phyloP scores from a whole-genome alignment of 2,113 vertebrate genomes.

The Cromileptes altivelis region DNA sequence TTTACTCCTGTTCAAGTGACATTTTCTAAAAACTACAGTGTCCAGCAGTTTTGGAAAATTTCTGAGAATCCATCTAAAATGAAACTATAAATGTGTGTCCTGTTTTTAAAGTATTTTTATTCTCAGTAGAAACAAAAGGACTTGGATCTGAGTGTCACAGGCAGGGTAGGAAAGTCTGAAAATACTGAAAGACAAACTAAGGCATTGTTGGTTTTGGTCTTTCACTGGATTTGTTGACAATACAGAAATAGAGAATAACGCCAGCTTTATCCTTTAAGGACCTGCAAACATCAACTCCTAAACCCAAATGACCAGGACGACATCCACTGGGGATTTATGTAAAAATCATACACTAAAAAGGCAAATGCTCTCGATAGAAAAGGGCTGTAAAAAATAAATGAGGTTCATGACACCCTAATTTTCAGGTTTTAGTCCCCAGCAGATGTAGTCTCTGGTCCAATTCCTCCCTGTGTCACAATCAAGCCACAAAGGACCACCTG shows the following conservation, averaged over 20 bases:
- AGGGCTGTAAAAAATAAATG: slow-evolving; percentile 31
- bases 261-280: not conserved
- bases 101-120: not conserved
- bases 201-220: not conserved
- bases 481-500: slow-evolving; percentile 40
- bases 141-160: not conserved
- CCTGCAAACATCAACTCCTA: not conserved
- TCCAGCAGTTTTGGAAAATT: too few relatives aligned
- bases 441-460: slow-evolving; percentile 2
- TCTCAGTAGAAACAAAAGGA: not conserved
- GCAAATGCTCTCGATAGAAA: not conserved
- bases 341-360: slow-evolving; percentile 5
- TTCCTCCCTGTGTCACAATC: slow-evolving; percentile 39
- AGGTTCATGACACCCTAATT: slow-evolving; percentile 30
- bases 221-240: not conserved
- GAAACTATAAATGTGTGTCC: not conserved
- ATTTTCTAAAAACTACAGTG: not conserved
- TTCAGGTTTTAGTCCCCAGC: slow-evolving; percentile 7
- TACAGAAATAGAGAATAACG: not conserved
- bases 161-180: not conserved
- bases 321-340: not conserved
- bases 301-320: not conserved
- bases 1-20: not conserved
- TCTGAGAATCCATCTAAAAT: not conserved
- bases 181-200: not conserved